Evolutionary conservation across 2,888 invertebrate species (phyloP).

Genomic region (Cheilosia vulpina): DNA sequence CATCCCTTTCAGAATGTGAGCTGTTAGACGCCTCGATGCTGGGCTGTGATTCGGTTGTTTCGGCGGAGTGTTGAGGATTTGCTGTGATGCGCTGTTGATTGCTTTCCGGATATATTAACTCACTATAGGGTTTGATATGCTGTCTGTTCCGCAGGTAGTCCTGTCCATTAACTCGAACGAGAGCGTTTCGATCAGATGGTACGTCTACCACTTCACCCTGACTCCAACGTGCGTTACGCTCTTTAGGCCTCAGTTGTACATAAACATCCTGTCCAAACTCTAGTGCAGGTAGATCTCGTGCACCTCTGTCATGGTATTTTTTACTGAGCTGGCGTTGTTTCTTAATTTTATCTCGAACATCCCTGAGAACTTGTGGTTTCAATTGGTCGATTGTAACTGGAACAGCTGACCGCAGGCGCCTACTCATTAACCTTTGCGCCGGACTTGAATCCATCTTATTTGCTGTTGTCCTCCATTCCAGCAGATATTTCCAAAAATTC

Average conservation of each 20-base stretch:
- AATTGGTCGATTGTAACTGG: constrained; percentile 10
- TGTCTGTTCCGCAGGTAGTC: constrained; percentile 20
- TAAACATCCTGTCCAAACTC: constrained; percentile 37
- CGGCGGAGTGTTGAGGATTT: constrained; percentile 2
- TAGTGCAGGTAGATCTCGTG: constrained; percentile 23
- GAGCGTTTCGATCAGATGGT: too few relatives aligned
- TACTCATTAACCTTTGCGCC: constrained; percentile 27
- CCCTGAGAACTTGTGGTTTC: constrained; percentile 22
- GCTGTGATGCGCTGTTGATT: not conserved
- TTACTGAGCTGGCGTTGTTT: constrained; percentile 24
- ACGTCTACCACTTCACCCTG: constrained; percentile 8
- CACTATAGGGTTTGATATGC: constrained; percentile 27
- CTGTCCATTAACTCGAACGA: constrained; percentile 30
- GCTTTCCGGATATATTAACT: constrained; percentile 11
- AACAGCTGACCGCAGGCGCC: constrained; percentile 28
- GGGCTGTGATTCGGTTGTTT: constrained; percentile 11
- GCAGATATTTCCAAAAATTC: constrained; percentile 27
- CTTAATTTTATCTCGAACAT: constrained; percentile 17
- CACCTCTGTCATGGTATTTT: constrained; percentile 24
- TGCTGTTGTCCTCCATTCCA: constrained; percentile 29
- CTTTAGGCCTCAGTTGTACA: constrained; percentile 36
- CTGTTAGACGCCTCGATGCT: constrained; percentile 1
- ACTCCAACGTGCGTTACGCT: constrained; percentile 12
- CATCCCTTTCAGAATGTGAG: constrained; percentile 8
- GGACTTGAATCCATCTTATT: constrained; percentile 23